Percentiles rank a stretch among this genome's conserved stretches.
These are phyloP conservation scores for Morpho helenor DNA, from an alignment of 2,888 invertebrate species.

Conservation along the genomic window DNA sequence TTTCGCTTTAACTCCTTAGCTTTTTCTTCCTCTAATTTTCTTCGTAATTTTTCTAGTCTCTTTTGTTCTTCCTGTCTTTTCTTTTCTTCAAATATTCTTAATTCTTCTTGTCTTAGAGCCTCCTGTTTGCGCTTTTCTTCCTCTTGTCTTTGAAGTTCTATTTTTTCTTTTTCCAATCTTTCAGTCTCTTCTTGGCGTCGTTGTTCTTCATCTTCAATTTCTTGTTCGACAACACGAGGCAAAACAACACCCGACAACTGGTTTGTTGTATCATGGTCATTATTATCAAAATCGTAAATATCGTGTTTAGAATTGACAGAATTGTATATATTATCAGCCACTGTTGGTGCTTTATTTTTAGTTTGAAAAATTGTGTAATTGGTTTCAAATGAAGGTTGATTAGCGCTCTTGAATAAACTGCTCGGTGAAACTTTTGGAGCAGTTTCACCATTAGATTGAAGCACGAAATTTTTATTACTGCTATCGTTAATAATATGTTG, in stretches of 20 bases:
- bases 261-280: slow-evolving; percentile 33
- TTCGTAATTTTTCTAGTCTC: slow-evolving; percentile 45
- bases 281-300: slow-evolving; percentile 54
- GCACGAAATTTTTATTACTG: slow-evolving; percentile 31
- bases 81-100: slow-evolving; percentile 31
- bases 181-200: slow-evolving; percentile 14
- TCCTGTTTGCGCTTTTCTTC: slow-evolving; percentile 31
- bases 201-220: slow-evolving; percentile 36
- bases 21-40: slow-evolving; percentile 48
- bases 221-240: slow-evolving; percentile 36
- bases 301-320: slow-evolving; percentile 40
- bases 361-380: slow-evolving; percentile 59
- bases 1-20: slow-evolving; percentile 52
- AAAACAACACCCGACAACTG: slow-evolving; percentile 28
- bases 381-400: slow-evolving; percentile 22
- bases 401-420: slow-evolving; percentile 59
- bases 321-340: slow-evolving; percentile 56
- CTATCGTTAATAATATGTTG: slow-evolving; percentile 16
- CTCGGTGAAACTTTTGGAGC: slow-evolving; percentile 48
- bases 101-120: slow-evolving; percentile 21
- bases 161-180: slow-evolving; percentile 30
- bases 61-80: slow-evolving; percentile 38
- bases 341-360: slow-evolving; percentile 57
- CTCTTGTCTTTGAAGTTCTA: slow-evolving; percentile 23
- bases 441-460: slow-evolving; percentile 41